phyloP scores from a whole-genome alignment of 1,140 invertebrate genomes.

The Drosophila murphyi region DNA sequence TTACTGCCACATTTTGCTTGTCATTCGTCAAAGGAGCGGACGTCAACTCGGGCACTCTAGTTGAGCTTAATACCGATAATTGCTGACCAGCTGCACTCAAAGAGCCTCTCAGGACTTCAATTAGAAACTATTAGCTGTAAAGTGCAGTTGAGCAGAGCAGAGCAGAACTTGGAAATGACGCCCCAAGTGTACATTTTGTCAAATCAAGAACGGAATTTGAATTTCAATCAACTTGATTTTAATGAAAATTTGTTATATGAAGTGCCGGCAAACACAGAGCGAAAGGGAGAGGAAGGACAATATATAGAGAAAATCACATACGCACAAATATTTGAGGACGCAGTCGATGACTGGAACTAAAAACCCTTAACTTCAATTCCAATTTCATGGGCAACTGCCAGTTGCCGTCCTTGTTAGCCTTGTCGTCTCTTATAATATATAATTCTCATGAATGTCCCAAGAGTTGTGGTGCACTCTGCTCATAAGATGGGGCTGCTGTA shows the following conservation, averaged over 20 bases:
- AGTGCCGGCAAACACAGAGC: constrained; percentile 41
- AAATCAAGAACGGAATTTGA: constrained; percentile 75
- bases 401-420: constrained; percentile 14
- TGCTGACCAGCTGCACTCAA: constrained; percentile 15
- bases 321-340: constrained; percentile 5
- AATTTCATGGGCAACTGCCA: constrained; percentile 42
- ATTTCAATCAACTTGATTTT: constrained; percentile 77
- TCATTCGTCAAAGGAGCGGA: too few species aligned
- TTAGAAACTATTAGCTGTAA: constrained; percentile 68
- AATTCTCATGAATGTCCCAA: constrained; percentile 69
- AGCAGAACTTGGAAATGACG: background rate
- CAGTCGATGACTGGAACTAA: constrained; percentile 38
- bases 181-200: constrained; percentile 57
- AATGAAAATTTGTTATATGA: constrained; percentile 77
- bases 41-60: background rate
- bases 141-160: constrained; percentile 55
- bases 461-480: constrained; percentile 25
- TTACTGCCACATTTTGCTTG: background rate
- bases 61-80: constrained; percentile 15
- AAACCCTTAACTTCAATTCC: constrained; percentile 40
- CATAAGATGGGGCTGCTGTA: background rate
- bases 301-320: background rate
- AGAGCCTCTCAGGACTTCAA: constrained; percentile 58
- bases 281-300: background rate
- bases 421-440: constrained; percentile 58